Conservation (phyloP, 1,140 invertebrate species). For the Tetragnatha versicolor region DNA sequence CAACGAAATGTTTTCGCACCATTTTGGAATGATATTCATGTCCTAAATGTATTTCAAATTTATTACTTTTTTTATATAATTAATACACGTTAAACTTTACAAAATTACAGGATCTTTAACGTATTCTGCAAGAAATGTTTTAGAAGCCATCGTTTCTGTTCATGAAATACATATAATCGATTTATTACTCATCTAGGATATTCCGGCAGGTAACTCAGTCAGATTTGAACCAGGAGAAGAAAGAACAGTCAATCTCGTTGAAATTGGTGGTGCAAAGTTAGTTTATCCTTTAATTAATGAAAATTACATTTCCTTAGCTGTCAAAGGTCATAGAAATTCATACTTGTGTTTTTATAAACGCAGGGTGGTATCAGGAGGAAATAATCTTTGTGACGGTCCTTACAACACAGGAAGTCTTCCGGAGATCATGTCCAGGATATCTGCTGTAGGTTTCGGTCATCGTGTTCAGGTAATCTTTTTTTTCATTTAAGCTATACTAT, state of each 20-base stretch:
- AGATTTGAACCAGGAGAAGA: constrained; percentile 64
- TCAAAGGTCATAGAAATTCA: not conserved
- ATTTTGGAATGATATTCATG: too few species aligned
- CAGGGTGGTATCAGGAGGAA: constrained; percentile 63
- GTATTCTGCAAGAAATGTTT: too few species aligned
- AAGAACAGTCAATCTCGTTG: constrained; percentile 61
- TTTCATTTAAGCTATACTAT: too few species aligned
- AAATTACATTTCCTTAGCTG: not conserved
- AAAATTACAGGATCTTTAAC: too few species aligned
- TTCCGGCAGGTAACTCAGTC: constrained; percentile 63
- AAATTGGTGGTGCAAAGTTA: constrained; percentile 63
- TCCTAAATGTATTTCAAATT: too few species aligned
- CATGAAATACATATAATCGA: not conserved
- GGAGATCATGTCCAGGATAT: constrained; percentile 59
- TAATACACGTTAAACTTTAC: too few species aligned
- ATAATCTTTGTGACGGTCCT: constrained; percentile 62
- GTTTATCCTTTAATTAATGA: constrained; percentile 13
- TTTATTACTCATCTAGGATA: constrained; percentile 60
- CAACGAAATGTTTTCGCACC: too few species aligned
- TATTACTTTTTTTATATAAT: too few species aligned
- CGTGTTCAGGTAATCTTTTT: constrained; percentile 58
- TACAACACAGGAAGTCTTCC: constrained; percentile 57
- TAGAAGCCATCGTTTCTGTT: too few species aligned
- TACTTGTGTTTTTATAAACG: not conserved
- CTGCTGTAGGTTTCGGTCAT: constrained; percentile 59